Evolutionary conservation across 2,888 invertebrate species (phyloP).

Genomic region (Darwinula stevensoni): DNA sequence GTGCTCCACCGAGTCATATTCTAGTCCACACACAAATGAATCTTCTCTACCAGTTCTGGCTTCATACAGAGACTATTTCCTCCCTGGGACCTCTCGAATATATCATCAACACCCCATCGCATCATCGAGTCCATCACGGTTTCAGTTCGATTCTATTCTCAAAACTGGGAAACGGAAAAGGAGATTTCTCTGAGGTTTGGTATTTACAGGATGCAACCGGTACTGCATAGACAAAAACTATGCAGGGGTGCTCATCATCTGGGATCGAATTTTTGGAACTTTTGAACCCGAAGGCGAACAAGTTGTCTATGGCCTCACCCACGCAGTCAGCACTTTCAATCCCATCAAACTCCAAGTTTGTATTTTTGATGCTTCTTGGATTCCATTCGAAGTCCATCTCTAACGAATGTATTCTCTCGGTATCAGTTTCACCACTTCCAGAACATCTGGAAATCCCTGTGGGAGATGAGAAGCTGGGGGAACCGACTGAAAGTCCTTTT

Average conservation of each 20-base stretch:
- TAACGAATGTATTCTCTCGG: too few relatives aligned
- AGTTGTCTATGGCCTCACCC: slow-evolving; percentile 55
- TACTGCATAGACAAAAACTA: slow-evolving; percentile 81
- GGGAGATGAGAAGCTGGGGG: too few relatives aligned
- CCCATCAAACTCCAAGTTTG: slow-evolving; percentile 48
- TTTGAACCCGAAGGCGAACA: slow-evolving; percentile 46
- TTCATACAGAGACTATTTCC: slow-evolving; percentile 54
- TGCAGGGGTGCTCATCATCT: slow-evolving; percentile 63
- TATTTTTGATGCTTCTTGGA: too few relatives aligned
- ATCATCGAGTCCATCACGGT: slow-evolving; percentile 37
- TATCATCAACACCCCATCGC: slow-evolving; percentile 61
- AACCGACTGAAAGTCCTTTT: too few relatives aligned
- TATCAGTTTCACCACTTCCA: too few relatives aligned
- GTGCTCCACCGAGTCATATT: slow-evolving; percentile 42
- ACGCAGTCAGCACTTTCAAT: slow-evolving; percentile 48
- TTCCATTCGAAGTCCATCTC: too few relatives aligned
- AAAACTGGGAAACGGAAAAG: too few relatives aligned
- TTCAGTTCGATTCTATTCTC: too few relatives aligned
- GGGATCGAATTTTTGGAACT: slow-evolving; percentile 56
- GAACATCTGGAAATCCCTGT: slow-evolving; percentile 32
- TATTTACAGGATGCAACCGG: slow-evolving; percentile 61
- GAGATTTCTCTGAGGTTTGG: too few relatives aligned
- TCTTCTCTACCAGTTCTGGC: slow-evolving; percentile 72
- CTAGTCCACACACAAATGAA: slow-evolving; percentile 65
- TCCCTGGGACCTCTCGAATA: slow-evolving; percentile 53